Percentiles rank a stretch among this genome's conserved stretches.
Conservation (phyloP, 2,113 vertebrate genomes). For the Sinocyclocheilus maitianheensis region DNA sequence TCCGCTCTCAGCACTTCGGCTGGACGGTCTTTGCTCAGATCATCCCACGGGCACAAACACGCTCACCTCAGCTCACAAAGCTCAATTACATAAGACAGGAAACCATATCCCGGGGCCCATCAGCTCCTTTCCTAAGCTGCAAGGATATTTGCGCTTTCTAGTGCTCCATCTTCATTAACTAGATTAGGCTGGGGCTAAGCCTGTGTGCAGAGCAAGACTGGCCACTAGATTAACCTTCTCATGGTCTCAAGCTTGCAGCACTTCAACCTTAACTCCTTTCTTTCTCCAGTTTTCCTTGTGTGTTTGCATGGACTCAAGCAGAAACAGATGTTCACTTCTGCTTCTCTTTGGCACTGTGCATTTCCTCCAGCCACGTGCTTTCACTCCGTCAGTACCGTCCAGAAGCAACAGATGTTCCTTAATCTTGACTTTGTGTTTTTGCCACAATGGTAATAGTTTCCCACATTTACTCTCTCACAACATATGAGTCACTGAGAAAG, state of each 20-base stretch:
- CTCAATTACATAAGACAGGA: slow-evolving; percentile 20
- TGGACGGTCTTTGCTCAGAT: slow-evolving; percentile 1
- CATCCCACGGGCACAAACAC: background rate
- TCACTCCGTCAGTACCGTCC: background rate
- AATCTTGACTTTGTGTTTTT: slow-evolving; percentile 36
- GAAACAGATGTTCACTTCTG: slow-evolving; percentile 42
- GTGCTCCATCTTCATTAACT: background rate
- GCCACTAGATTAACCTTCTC: slow-evolving; percentile 32
- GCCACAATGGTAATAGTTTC: slow-evolving; percentile 25
- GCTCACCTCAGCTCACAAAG: background rate
- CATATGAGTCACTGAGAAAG: slow-evolving; percentile 24
- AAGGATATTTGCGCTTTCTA: slow-evolving; percentile 16
- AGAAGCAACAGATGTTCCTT: slow-evolving; percentile 41
- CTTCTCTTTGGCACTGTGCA: slow-evolving; percentile 8
- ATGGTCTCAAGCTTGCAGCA: slow-evolving; percentile 18
- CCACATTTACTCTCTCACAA: background rate
- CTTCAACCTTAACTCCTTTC: slow-evolving; percentile 31
- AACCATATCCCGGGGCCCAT: background rate
- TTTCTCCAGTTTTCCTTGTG: background rate
- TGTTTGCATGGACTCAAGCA: slow-evolving; percentile 8
- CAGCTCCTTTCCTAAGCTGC: background rate
- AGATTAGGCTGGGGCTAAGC: slow-evolving; percentile 9
- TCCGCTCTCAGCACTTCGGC: background rate
- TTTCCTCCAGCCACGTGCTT: slow-evolving; percentile 29
- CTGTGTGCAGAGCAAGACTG: background rate